Evolutionary conservation across 2,888 invertebrate genomes (phyloP), one percentile per base, ranked within the genome.

Genomic region (Pemphredon lugubris): DNA sequence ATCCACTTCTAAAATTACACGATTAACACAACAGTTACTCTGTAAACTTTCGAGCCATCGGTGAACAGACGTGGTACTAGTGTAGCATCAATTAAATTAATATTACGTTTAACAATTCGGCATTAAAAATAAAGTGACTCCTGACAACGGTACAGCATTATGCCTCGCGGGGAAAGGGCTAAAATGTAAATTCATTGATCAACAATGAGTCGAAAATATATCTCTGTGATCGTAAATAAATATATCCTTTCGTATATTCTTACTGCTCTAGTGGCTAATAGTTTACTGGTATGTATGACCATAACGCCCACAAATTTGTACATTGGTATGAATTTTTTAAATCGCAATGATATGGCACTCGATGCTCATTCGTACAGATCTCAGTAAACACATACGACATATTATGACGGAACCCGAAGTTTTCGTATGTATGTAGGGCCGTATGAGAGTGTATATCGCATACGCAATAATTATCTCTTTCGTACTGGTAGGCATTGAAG

Each of bases 201-300:
- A 87, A 88, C 88, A 87, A 88, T 85, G 87, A 85, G 65, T 83
- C 77, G 77, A 85, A 86, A 86, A 86, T 88, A 87, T 84, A 85
- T 77, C 73, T 84, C 75, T 81, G 77, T 63, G 73, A 77, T 77
- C 73, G 73, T 73, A 82, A 78, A 75, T 76, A 71, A 75, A 76
- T 13, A 58, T 20, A 39, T 37, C 2, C 16, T 7, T 34, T 51
- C 54, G 32, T 64, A 72, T 69, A 67, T 54, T 16, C 73, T 75
- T 66, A 63, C 57, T 68, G 65, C 39, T 26, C 69, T 78, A 73
- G 45, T 55, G 66, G 37, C 60, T 66, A 63, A 37, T 54, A 66
- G 42, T 51, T 61, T 58, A 48, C 21, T 51, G 59, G 13, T 64
- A 20, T 40, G 45, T 54, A 53, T 42, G 48, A 65, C 18, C 47